Evolutionary conservation across 2,888 invertebrate species (phyloP).

Genomic region (Acleris laterana): DNA sequence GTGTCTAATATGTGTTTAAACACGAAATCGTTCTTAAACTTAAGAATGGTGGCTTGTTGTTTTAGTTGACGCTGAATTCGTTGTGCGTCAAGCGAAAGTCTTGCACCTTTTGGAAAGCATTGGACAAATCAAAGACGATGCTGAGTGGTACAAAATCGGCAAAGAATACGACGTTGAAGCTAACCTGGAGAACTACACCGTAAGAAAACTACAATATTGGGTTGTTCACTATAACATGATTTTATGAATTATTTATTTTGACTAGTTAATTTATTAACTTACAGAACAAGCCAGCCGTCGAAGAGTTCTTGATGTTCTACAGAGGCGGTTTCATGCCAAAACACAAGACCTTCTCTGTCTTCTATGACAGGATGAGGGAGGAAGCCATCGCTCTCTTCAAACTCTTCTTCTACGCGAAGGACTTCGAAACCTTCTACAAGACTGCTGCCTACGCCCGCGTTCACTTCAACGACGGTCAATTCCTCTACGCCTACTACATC

Average conservation of each 20-base stretch:
- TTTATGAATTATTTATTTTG: too few species aligned
- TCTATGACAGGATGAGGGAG: conserved; percentile 67
- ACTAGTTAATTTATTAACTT: conserved; percentile 32
- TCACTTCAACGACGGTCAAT: conserved; percentile 85
- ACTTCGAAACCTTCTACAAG: conserved; percentile 85
- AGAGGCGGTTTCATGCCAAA: conserved; percentile 77
- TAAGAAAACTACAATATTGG: conserved; percentile 51
- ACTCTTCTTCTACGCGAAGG: conserved; percentile 84
- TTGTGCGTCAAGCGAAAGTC: conserved; percentile 35
- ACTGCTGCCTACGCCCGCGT: conserved; percentile 83
- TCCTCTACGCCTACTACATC: conserved; percentile 85
- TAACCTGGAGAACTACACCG: conserved; percentile 66
- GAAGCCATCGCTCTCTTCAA: conserved; percentile 83
- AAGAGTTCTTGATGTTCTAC: conserved; percentile 69
- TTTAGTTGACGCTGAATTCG: conserved; percentile 44
- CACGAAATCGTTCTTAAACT: too few species aligned
- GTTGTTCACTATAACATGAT: too few species aligned
- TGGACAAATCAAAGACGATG: conserved; percentile 59
- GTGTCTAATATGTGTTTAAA: too few species aligned
- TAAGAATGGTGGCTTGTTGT: conserved; percentile 10
- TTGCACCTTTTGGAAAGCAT: conserved; percentile 42
- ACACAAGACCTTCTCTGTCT: conserved; percentile 80
- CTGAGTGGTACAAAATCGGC: conserved; percentile 67
- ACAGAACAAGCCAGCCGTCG: conserved; percentile 72
- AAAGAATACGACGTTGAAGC: conserved; percentile 64